These are phyloP conservation scores for Andrena hattorfiana DNA, from an alignment of 2,888 invertebrate genomes.

Conservation along the genomic window DNA sequence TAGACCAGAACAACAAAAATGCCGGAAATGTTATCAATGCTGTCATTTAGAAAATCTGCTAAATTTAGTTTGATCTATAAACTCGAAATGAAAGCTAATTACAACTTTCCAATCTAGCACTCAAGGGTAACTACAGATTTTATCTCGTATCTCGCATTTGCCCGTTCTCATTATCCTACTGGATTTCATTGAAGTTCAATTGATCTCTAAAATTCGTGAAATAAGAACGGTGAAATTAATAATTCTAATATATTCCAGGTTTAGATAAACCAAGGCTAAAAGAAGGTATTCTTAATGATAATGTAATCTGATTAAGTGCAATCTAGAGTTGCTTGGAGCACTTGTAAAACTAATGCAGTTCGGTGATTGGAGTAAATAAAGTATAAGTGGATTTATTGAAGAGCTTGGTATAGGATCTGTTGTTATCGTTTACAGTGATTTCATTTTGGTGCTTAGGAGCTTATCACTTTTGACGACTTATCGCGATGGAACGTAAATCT, in stretches of 20 bases:
- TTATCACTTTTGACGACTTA: no score
- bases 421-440: no score
- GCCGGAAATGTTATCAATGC: neutral
- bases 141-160: neutral
- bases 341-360: conserved; percentile 17
- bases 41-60: neutral
- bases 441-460: no score
- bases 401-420: neutral
- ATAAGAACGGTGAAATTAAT: conserved; percentile 29
- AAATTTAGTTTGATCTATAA: conserved; percentile 5
- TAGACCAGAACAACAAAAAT: neutral
- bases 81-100: conserved; percentile 19
- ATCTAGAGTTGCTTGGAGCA: neutral
- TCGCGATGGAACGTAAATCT: no score
- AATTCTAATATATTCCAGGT: conserved; percentile 14
- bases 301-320: conserved; percentile 27
- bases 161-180: neutral
- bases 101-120: conserved; percentile 38
- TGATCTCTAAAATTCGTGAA: neutral
- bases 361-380: conserved; percentile 35
- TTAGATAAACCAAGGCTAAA: neutral
- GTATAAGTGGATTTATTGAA: neutral
- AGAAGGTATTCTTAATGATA: conserved; percentile 27
- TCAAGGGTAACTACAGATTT: neutral
- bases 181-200: conserved; percentile 15